A percentile compares a stretch with the other conserved stretches of the same genome.
Evolutionary conservation across 2,888 invertebrate genomes (phyloP).

Genomic region (Lysandra bellargus): DNA sequence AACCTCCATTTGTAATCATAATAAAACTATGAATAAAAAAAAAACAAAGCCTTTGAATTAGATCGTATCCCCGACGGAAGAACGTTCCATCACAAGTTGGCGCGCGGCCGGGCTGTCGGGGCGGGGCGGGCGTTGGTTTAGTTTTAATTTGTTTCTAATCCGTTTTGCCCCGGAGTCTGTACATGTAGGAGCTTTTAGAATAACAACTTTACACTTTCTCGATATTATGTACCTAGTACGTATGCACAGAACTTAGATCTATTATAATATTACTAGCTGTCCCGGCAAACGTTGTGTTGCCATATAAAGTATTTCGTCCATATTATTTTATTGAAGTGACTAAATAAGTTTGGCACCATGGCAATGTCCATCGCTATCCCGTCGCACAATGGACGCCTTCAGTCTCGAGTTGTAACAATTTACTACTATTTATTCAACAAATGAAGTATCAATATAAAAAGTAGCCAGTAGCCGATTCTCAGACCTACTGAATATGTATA

Average conservation of each 20-base stretch:
- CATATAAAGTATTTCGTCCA: too few species aligned
- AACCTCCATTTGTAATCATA: not conserved
- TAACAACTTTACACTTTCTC: constrained; percentile 11
- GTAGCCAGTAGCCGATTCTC: too few species aligned
- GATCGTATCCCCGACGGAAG: not conserved
- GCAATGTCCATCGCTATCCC: too few species aligned
- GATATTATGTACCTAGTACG: not conserved
- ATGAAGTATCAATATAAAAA: too few species aligned
- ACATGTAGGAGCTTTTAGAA: constrained; percentile 14
- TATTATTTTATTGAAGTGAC: too few species aligned
- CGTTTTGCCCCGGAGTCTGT: constrained; percentile 20
- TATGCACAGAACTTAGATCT: not conserved
- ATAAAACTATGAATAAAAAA: not conserved
- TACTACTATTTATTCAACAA: too few species aligned
- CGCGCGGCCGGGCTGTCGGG: not conserved
- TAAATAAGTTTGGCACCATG: too few species aligned
- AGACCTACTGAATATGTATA: too few species aligned
- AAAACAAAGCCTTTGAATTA: not conserved
- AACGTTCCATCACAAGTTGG: constrained; percentile 7
- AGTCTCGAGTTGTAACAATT: too few species aligned
- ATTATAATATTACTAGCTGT: not conserved
- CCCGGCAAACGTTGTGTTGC: too few species aligned
- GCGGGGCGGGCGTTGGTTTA: not conserved
- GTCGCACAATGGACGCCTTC: too few species aligned
- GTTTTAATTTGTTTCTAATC: constrained; percentile 28